Base-by-base conservation (phyloP, 2,113 vertebrate genomes). In the Climacteris rufus region DNA sequence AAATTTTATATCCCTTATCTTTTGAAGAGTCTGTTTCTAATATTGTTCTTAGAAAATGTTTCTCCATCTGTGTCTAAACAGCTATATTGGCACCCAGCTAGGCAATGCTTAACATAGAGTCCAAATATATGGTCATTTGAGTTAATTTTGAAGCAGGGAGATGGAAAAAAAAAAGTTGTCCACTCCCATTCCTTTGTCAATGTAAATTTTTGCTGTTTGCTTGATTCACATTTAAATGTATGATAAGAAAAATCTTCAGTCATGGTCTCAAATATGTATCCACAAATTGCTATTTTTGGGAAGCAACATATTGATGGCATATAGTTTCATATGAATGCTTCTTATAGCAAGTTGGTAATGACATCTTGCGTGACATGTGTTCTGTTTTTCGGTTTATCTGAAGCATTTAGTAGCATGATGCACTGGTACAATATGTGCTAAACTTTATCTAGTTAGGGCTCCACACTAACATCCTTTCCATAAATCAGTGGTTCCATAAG, bases 341-440 rank as follows among this genome's bases (percentile, higher is more conserved):
- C n/a, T 94, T 91, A 70, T 42, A 93, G 68, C 69, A 96, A 90
- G 87, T 94, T 94, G 71, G 30, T 77, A 95, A 88, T 75, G 71
- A 91, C 44, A 82, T 65, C 77, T 64, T 87, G 37, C 60, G 80
- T 15, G 92, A 83, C 79, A 75, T 4, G 47, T 66, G 85, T 89
- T 93, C 56, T 92, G 65, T 33, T 69, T 79, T 81, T 93, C 16
- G 15, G 54, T 96, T 97, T 97, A 84, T 95, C 96, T 92, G 89
- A 86, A 96, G 61, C 49, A 93, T 74, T 84, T 75, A 52, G 54
- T 87, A 76, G 85, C 89, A 82, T 60, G 91, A 92, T 87, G 94
- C 35, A 75, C 39, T 87, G 75, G 84, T 75, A 74, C 39, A 81
- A 79, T 42, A 54, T 6, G 35, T 89, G 37, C 16, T 65, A 79